Evolutionary conservation across 2,888 invertebrate species (phyloP).

Genomic region (Ligdia adustata): DNA sequence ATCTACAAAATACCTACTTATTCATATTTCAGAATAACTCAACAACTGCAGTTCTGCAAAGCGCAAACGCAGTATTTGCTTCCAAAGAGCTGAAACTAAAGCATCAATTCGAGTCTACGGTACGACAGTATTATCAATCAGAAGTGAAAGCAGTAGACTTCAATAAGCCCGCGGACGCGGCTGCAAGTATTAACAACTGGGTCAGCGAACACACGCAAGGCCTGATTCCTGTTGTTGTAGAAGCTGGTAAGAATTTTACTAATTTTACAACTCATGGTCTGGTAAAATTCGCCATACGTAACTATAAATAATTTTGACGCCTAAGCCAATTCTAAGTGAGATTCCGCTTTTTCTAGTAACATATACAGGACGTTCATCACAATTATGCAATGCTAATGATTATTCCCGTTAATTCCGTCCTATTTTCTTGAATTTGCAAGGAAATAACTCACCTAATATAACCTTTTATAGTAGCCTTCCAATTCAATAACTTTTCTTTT

Average conservation of each 20-base stretch:
- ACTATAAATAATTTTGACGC: no score
- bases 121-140: constrained; percentile 77
- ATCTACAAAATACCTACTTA: no score
- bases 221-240: constrained; percentile 79
- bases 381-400: no score
- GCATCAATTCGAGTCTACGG: constrained; percentile 66
- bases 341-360: no score
- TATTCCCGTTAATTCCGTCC: no score
- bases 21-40: constrained; percentile 53
- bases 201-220: constrained; percentile 81
- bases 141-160: constrained; percentile 81
- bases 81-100: constrained; percentile 65
- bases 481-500: background rate
- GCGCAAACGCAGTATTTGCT: constrained; percentile 78
- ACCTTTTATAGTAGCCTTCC: background rate
- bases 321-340: no score
- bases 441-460: no score
- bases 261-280: no score
- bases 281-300: no score
- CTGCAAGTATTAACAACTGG: constrained; percentile 85
- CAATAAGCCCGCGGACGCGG: constrained; percentile 60
- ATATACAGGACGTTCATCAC: no score
- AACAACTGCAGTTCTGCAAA: constrained; percentile 60
- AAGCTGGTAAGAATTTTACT: constrained; percentile 68
- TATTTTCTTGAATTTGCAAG: no score